Conservation (phyloP, 2,113 vertebrate genomes). For the Thalassarche chlororhynchos region DNA sequence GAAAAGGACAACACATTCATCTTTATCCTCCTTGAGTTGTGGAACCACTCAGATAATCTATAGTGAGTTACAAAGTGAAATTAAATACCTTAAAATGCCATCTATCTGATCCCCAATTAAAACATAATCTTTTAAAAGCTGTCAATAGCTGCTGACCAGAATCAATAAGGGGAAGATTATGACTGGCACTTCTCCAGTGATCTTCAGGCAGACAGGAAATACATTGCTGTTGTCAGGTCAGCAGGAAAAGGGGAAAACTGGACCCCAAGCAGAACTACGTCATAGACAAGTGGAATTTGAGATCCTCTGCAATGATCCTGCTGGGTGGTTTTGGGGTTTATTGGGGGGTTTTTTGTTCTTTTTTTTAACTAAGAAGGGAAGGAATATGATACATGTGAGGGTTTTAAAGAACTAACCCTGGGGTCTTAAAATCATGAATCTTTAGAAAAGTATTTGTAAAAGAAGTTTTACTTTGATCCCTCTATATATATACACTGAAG, state of each 20-base stretch:
- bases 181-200: constrained; percentile 77
- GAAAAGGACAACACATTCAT: constrained; percentile 84
- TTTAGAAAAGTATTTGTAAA: constrained; percentile 3
- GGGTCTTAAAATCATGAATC: neutral
- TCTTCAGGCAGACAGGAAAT: constrained; percentile 68
- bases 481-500: neutral
- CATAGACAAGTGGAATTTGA: neutral
- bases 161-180: constrained; percentile 81
- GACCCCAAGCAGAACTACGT: constrained; percentile 3
- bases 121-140: constrained; percentile 84
- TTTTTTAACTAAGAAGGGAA: neutral
- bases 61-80: constrained; percentile 67
- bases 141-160: constrained; percentile 80
- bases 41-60: constrained; percentile 75
- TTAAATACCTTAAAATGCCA: constrained; percentile 80
- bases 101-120: constrained; percentile 85
- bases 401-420: neutral
- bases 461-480: constrained; percentile 31
- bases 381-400: neutral
- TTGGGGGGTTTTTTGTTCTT: too few species aligned
- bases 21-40: constrained; percentile 76
- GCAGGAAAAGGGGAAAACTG: constrained; percentile 14
- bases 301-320: neutral
- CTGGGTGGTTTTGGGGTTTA: neutral
- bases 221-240: constrained; percentile 52